phyloP scores from a whole-genome alignment of 2,888 invertebrate genomes.

The Yponomeuta plumbellus region DNA sequence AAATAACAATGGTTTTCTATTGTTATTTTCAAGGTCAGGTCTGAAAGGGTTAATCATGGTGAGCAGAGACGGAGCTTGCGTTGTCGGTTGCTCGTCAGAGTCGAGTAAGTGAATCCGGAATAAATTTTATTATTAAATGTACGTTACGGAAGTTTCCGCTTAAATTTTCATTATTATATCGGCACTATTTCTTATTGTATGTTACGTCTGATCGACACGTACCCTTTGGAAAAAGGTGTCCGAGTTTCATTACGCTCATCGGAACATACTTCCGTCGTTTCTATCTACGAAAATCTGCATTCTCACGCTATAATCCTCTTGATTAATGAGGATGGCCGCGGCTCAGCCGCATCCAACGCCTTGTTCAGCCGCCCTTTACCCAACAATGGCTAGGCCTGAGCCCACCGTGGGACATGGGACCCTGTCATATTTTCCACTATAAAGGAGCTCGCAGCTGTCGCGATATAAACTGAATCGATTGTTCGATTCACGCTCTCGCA shows the following conservation, averaged over 20 bases:
- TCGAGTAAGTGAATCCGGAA: too few relatives aligned
- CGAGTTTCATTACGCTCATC: not conserved
- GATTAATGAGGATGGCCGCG: slow-evolving; percentile 19
- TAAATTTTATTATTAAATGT: too few relatives aligned
- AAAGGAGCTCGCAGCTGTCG: slow-evolving; percentile 59
- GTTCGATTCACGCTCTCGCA: slow-evolving; percentile 55
- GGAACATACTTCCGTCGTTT: too few relatives aligned
- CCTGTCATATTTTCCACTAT: slow-evolving; percentile 41
- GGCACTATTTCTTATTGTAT: too few relatives aligned
- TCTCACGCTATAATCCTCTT: not conserved
- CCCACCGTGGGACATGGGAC: slow-evolving; percentile 60
- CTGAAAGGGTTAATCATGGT: too few relatives aligned
- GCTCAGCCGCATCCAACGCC: slow-evolving; percentile 23
- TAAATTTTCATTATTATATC: too few relatives aligned
- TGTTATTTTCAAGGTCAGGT: too few relatives aligned
- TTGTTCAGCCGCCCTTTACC: slow-evolving; percentile 29
- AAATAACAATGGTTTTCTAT: too few relatives aligned
- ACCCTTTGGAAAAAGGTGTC: not conserved
- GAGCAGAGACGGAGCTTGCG: too few relatives aligned
- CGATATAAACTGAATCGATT: slow-evolving; percentile 53
- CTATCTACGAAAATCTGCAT: not conserved
- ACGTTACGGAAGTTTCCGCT: too few relatives aligned
- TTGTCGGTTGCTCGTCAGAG: too few relatives aligned
- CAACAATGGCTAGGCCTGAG: slow-evolving; percentile 36
- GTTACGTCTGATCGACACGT: too few relatives aligned